Conservation (phyloP, 2,113 vertebrate genomes). For the Marcusenius ussheri region DNA sequence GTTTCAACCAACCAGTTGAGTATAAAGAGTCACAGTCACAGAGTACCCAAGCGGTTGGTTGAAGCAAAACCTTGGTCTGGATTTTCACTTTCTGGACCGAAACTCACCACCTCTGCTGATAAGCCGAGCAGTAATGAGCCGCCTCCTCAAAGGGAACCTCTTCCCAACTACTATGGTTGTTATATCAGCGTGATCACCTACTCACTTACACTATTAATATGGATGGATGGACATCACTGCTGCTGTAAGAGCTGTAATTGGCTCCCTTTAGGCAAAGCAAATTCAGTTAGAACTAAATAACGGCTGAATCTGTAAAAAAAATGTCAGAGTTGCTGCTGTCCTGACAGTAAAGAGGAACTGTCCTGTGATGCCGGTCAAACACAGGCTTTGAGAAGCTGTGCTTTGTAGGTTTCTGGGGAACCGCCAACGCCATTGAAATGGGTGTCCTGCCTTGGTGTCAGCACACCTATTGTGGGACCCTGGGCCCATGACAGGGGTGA, state of each 20-base stretch:
- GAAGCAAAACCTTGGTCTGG: not conserved
- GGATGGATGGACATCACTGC: not conserved
- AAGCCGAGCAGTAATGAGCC: not conserved
- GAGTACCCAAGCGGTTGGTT: not conserved
- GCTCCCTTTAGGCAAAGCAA: too few relatives aligned
- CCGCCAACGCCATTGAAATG: not conserved
- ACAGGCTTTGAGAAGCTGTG: not conserved
- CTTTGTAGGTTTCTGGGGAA: not conserved
- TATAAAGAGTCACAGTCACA: not conserved
- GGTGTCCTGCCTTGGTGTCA: not conserved
- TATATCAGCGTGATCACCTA: not conserved
- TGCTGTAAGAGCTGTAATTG: not conserved
- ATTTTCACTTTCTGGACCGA: not conserved
- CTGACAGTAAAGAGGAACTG: not conserved
- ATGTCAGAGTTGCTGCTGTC: too few relatives aligned
- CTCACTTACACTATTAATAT: not conserved
- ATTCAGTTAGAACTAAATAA: too few relatives aligned
- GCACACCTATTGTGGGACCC: not conserved
- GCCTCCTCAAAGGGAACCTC: not conserved
- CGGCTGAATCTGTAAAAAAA: too few relatives aligned
- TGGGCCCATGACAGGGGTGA: not conserved
- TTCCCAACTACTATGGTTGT: not conserved
- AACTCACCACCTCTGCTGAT: not conserved
- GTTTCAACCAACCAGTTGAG: not conserved
- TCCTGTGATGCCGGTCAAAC: not conserved